Base-by-base conservation (phyloP, 2,113 vertebrate genomes). In the Percopsis transmontana region DNA sequence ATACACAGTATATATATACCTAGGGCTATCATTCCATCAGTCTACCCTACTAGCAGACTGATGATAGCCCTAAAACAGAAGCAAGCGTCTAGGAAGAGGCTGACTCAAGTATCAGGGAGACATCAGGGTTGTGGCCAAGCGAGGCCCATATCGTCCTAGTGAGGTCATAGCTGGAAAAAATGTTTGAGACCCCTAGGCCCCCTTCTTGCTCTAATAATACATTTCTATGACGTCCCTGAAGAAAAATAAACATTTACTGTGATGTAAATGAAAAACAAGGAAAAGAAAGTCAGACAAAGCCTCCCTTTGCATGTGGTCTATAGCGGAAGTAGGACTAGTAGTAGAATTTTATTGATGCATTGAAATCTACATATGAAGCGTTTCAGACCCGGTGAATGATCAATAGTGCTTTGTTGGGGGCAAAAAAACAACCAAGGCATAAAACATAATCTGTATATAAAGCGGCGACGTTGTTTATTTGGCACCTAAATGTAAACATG, bases 151-250 rank as follows among this genome's bases (percentile, higher is more conserved):
- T 67, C 81, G 81, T 71, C 12, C 51, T 58, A 10, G 44, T 87
- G 79, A 83, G 62, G 84, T 88, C 87, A 88, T 57, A 3, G 1
- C 19, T 87, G 78, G 81, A 81, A 89, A 82, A 8, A 68, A 68
- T 79, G 41, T 21, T 74, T 51, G 38, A 51, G 75, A 23, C 23
- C 75, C 61, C 58, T 3, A 7, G 1, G 45, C 58, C 11, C 50
- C 45, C 42, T 64, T 51, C 21, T 72, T 56, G 16, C n/a, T 58
- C 50, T 42, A 65, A 80, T 69, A 79, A 68, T 57, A 41, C 57
- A 2, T 54, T 14, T 24, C 50, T 62, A 24, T 67, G 53, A 54
- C 66, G 39, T 21, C 68, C 58, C 69, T 60, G 1, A 64, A 85
- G 71, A 27, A 84, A 80, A 83, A 75, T 44, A 79, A 77, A 62